Percentiles rank a stretch among this genome's conserved stretches.
Evolutionary conservation across 92 coral and sea anemone genomes (phyloP).

Genomic region (Porites lobata): DNA sequence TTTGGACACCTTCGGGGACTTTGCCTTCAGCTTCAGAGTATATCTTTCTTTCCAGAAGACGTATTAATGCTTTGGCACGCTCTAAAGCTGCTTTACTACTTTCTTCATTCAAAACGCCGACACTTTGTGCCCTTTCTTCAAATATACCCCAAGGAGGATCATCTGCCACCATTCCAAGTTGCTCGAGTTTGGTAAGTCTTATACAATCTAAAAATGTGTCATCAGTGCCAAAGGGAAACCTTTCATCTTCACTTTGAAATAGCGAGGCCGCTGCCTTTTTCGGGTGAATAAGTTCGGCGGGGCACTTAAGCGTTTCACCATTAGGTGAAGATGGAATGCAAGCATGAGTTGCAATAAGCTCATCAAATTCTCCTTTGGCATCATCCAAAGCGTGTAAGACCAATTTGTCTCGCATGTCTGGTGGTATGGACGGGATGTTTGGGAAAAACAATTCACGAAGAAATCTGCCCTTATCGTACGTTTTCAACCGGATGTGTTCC

Average conservation of each 20-base stretch:
- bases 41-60: slow-evolving; percentile 13
- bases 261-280: slow-evolving; percentile 56
- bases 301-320: slow-evolving; percentile 68
- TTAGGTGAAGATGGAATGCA: slow-evolving; percentile 83
- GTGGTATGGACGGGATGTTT: slow-evolving; percentile 36
- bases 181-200: slow-evolving; percentile 56
- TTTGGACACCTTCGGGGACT: slow-evolving; percentile 1
- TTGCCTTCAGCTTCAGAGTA: neutral
- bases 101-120: slow-evolving; percentile 1
- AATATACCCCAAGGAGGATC: slow-evolving; percentile 78
- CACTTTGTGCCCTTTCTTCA: slow-evolving; percentile 75
- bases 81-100: slow-evolving; percentile 1
- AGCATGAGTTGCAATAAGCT: slow-evolving; percentile 28
- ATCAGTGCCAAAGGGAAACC: slow-evolving; percentile 76
- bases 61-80: slow-evolving; percentile 13
- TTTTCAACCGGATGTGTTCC: slow-evolving; percentile 10
- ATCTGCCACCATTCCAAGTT: slow-evolving; percentile 83
- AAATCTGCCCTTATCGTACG: slow-evolving; percentile 64
- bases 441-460: slow-evolving; percentile 77
- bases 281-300: slow-evolving; percentile 76
- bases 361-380: slow-evolving; percentile 12
- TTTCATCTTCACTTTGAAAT: slow-evolving; percentile 68
- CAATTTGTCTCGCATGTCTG: slow-evolving; percentile 56
- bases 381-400: slow-evolving; percentile 69
- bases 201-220: slow-evolving; percentile 33